Conservation (phyloP, 2,113 vertebrate genomes). For the Delphinapterus leucas region DNA sequence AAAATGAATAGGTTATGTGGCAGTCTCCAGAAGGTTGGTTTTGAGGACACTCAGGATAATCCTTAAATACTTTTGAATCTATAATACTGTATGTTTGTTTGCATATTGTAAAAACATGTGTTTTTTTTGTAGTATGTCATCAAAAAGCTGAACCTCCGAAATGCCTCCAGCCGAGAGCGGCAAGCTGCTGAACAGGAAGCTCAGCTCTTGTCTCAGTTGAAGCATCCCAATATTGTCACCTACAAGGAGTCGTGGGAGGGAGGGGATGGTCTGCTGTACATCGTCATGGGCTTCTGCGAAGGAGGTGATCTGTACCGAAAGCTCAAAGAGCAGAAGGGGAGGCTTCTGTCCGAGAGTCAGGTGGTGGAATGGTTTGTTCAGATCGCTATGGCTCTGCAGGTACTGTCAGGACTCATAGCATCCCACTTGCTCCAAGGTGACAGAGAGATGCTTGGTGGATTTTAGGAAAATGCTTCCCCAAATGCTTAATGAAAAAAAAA, state of each 20-base stretch:
- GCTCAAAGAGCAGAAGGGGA: conserved; percentile 94
- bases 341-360: conserved; percentile 91
- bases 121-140: conserved; percentile 91
- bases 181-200: conserved; percentile 95
- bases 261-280: conserved; percentile 92
- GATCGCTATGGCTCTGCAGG: conserved; percentile 98
- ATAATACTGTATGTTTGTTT: conserved; percentile 5
- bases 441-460: background rate
- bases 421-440: background rate
- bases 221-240: conserved; percentile 97
- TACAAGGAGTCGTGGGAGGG: conserved; percentile 98
- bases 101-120: background rate
- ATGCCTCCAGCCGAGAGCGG: conserved; percentile 89
- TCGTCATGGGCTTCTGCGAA: conserved; percentile 98
- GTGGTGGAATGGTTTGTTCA: conserved; percentile 99
- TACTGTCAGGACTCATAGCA: conserved; percentile 58
- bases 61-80: background rate
- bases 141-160: conserved; percentile 94
- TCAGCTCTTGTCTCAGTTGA: conserved; percentile 92
- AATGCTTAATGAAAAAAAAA: background rate
- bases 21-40: background rate
- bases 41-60: background rate
- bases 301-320: conserved; percentile 96
- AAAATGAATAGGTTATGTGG: background rate
- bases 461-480: background rate